A percentile compares a stretch with the other conserved stretches of the same genome.
phyloP scores from a whole-genome alignment of 1,140 invertebrate species.

The Aphaenogaster ashmeadi region DNA sequence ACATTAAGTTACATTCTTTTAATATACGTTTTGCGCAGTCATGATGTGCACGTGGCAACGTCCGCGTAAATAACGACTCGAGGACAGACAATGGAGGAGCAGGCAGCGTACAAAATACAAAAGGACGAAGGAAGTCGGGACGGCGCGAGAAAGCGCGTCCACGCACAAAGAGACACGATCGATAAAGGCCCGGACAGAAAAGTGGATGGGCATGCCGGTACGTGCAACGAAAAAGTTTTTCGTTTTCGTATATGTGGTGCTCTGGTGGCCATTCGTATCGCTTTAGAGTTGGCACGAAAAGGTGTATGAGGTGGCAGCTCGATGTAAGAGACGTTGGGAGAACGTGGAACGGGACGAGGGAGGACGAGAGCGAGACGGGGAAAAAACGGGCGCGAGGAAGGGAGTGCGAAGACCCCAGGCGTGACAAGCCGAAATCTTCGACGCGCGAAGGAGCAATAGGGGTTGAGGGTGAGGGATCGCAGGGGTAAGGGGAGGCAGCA shows the following conservation, averaged over 20 bases:
- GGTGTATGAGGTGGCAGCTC: slow-evolving; percentile 12
- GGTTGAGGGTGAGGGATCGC: not conserved
- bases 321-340: slow-evolving; percentile 13
- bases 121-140: slow-evolving; percentile 15
- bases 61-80: slow-evolving; percentile 10
- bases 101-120: not conserved
- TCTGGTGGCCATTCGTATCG: slow-evolving; percentile 66
- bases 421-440: slow-evolving; percentile 74
- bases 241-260: slow-evolving; percentile 60
- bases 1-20: not conserved
- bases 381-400: not conserved
- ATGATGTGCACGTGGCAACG: slow-evolving; percentile 13
- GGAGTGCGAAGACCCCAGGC: slow-evolving; percentile 30
- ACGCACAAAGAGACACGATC: slow-evolving; percentile 54
- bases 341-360: slow-evolving; percentile 2
- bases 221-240: slow-evolving; percentile 60
- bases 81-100: slow-evolving; percentile 16
- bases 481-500: not conserved
- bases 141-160: slow-evolving; percentile 44
- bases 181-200: slow-evolving; percentile 51
- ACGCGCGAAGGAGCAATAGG: slow-evolving; percentile 8
- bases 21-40: not conserved
- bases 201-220: slow-evolving; percentile 28
- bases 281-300: slow-evolving; percentile 70
- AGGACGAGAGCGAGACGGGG: slow-evolving; percentile 44